Conservation (phyloP, 2,888 invertebrate genomes). For the Parascotia fuliginaria region DNA sequence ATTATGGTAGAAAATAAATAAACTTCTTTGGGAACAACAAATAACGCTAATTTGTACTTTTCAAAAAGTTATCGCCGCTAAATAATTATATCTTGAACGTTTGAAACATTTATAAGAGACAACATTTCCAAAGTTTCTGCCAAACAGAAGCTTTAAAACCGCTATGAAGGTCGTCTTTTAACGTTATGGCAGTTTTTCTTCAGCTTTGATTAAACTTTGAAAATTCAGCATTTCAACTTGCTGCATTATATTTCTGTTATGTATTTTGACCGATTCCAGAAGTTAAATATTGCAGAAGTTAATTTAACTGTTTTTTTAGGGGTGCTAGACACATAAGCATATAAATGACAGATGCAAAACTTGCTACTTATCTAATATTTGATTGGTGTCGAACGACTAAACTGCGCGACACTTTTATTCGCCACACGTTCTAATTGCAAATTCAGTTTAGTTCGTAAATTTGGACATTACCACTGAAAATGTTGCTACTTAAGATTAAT, state of each 20-base stretch:
- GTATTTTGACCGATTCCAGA: slow-evolving; percentile 14
- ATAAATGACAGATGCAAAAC: no score
- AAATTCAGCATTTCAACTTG: slow-evolving; percentile 33
- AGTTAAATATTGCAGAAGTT: slow-evolving; percentile 17
- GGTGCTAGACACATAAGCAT: neutral
- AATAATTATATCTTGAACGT: slow-evolving; percentile 12
- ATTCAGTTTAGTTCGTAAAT: no score
- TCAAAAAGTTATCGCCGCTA: slow-evolving; percentile 12
- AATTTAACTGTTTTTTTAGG: slow-evolving; percentile 22
- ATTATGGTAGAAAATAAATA: slow-evolving; percentile 11
- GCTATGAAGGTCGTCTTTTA: slow-evolving; percentile 17
- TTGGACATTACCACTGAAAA: no score
- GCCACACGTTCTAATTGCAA: no score
- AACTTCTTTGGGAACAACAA: slow-evolving; percentile 8
- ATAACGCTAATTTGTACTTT: slow-evolving; percentile 21
- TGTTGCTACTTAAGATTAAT: no score
- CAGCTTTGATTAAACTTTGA: slow-evolving; percentile 38
- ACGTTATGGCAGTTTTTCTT: slow-evolving; percentile 37
- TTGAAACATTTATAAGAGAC: slow-evolving; percentile 26
- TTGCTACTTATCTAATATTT: no score
- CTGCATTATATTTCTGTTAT: slow-evolving; percentile 33
- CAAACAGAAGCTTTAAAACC: slow-evolving; percentile 12
- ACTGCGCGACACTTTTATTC: no score
- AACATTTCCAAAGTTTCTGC: slow-evolving; percentile 19
- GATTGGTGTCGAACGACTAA: no score